These are phyloP conservation scores for Apistogramma diplotaenia DNA, from an alignment of 2,113 vertebrate genomes.

Conservation along the genomic window DNA sequence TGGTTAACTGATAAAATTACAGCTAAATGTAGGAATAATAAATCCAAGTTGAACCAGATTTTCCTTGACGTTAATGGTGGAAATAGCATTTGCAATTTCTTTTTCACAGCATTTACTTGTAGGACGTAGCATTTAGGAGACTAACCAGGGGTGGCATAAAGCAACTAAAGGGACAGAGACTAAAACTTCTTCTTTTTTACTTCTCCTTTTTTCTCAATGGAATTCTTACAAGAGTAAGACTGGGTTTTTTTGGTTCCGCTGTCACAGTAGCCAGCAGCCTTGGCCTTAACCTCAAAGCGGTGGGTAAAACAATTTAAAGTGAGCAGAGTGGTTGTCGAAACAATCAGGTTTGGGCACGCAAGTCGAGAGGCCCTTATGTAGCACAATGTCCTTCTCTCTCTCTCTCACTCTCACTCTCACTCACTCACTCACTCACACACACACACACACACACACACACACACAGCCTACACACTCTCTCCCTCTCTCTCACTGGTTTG, in stretches of 20 bases:
- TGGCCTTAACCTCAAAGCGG: slow-evolving; percentile 27
- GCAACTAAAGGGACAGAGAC: slow-evolving; percentile 6
- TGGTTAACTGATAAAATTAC: neutral
- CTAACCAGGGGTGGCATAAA: slow-evolving; percentile 8
- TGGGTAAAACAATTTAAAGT: slow-evolving; percentile 21
- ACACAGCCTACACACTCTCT: neutral
- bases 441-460: neutral
- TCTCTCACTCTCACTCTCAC: neutral
- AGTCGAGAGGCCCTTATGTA: slow-evolving; percentile 44
- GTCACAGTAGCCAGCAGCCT: slow-evolving; percentile 19
- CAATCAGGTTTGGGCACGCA: slow-evolving; percentile 35
- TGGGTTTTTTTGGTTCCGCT: slow-evolving; percentile 9
- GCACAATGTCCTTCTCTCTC: slow-evolving; percentile 49
- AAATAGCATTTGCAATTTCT: neutral
- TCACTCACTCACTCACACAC: neutral
- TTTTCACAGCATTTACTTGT: neutral
- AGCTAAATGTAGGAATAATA: neutral
- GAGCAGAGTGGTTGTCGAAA: slow-evolving; percentile 19
- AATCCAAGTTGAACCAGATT: neutral
- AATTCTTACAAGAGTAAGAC: slow-evolving; percentile 12
- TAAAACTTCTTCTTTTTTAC: slow-evolving; percentile 44
- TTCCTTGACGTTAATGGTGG: neutral
- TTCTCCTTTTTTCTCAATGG: slow-evolving; percentile 57
- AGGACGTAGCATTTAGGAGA: neutral
- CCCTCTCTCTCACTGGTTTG: slow-evolving; percentile 53